phyloP scores from a whole-genome alignment of 2,797 vertebrate genomes.

The Rachycentron canadum region DNA sequence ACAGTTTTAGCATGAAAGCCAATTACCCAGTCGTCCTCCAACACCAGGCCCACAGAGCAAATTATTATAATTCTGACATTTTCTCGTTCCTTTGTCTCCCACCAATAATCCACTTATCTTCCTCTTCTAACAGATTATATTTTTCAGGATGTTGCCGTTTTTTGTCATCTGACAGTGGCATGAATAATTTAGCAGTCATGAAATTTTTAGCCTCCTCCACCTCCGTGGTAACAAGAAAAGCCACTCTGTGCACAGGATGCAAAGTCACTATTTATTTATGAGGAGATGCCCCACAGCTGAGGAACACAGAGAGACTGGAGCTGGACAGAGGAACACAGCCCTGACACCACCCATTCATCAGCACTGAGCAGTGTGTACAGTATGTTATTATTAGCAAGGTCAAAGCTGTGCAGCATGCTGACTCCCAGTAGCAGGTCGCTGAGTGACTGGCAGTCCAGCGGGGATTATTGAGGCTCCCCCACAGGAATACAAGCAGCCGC shows the following conservation, averaged over 20 bases:
- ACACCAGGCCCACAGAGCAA: constrained; percentile 41
- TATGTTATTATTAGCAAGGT: constrained; percentile 48
- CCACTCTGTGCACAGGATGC: constrained; percentile 80
- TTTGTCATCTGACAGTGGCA: constrained; percentile 60
- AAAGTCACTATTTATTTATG: constrained; percentile 79
- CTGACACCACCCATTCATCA: constrained; percentile 43
- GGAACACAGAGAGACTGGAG: constrained; percentile 32
- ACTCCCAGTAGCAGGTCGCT: constrained; percentile 17
- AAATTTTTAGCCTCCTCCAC: constrained; percentile 75
- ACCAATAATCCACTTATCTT: constrained; percentile 50
- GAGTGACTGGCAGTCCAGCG: constrained; percentile 35
- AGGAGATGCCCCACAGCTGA: constrained; percentile 48
- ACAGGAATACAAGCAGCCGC: constrained; percentile 31
- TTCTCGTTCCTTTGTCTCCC: constrained; percentile 52
- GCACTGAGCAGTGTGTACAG: neutral
- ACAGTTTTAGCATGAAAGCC: constrained; percentile 42
- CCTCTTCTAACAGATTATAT: constrained; percentile 52
- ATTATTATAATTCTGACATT: constrained; percentile 58
- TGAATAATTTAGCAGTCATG: constrained; percentile 81
- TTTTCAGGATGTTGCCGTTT: constrained; percentile 56
- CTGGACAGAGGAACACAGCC: constrained; percentile 36
- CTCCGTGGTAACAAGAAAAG: constrained; percentile 82
- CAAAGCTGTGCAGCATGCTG: constrained; percentile 16
- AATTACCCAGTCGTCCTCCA: constrained; percentile 39
- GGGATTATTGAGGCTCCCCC: constrained; percentile 29